Evolutionary conservation across 2,797 vertebrate species (phyloP), one percentile per base, ranked within the genome.

Genomic region (Netta rufina): DNA sequence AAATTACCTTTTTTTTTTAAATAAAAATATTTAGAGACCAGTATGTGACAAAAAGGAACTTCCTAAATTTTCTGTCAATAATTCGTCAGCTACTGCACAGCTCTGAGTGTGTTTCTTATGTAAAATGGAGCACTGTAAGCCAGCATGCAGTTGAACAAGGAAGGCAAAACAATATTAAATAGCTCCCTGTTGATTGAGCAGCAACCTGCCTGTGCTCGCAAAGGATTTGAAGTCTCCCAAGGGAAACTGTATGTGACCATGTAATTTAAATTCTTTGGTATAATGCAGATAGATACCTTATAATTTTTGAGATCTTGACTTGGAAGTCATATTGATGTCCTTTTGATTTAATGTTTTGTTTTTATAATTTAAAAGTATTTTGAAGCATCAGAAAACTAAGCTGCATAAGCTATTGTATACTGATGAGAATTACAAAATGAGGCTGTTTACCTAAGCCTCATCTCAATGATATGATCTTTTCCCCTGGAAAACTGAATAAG

Each of bases 341-440:
- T 75, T 84, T 75, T 32, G 56, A 13, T 24, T 73, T 47, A 60
- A 30, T 2, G 0, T 51, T 87, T 61, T 82, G 5, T 1, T 62
- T 89, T 92, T 78, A 54, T 64, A 20, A 43, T 39, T 56, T 61
- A 25, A 57, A 86, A 74, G 6, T 36, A 58, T 61, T 54, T 69
- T 69, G 47, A 77, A 71, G 10, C 53, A 39, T 67, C 33, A 51
- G 41, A 77, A 65, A 77, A 67, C 11, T 54, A 45, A 87, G 9
- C 10, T 69, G 27, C 1, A 16, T 9, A 15, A 20, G 13, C 14
- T 53, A 49, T 6, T 0, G 0, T 62, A 7, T 45, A 13, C 4
- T 86, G 54, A 77, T 39, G 22, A 65, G 47, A 88, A 72, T 65
- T 36, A 33, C 47, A 78, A 88, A 94, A 61, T 19, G 0, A 12